Evolutionary conservation across 2,888 invertebrate species (phyloP).

Genomic region (Colletes collaris): DNA sequence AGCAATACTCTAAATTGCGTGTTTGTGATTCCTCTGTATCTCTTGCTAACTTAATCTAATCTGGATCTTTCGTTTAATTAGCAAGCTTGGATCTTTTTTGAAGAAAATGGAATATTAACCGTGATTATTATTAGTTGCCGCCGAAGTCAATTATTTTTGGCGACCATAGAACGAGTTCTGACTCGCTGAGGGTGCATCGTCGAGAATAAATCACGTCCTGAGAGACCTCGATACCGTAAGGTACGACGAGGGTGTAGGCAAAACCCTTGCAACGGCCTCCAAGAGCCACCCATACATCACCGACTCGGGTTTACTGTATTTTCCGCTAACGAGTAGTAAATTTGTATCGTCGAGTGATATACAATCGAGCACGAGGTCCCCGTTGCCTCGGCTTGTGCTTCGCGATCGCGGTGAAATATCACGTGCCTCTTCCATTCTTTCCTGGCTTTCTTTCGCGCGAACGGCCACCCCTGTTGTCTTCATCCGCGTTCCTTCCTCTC

Average conservation of each 20-base stretch:
- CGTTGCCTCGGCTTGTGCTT: neutral
- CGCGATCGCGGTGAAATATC: constrained; percentile 34
- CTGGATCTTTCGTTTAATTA: too few relatives aligned
- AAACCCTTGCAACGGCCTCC: constrained; percentile 25
- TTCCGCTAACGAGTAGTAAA: constrained; percentile 64
- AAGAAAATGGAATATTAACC: too few relatives aligned
- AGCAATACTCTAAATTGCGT: too few relatives aligned
- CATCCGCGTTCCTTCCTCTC: neutral
- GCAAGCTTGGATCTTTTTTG: too few relatives aligned
- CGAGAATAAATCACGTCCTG: constrained; percentile 28
- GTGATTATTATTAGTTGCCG: too few relatives aligned
- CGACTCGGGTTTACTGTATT: constrained; percentile 54
- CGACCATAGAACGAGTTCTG: too few relatives aligned
- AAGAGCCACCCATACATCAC: constrained; percentile 54
- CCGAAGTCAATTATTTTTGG: too few relatives aligned
- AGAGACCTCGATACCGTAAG: constrained; percentile 38
- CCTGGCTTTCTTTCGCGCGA: neutral
- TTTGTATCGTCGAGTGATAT: constrained; percentile 62
- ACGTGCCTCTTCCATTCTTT: neutral
- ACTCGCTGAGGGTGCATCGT: neutral
- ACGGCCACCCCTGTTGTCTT: constrained; percentile 5
- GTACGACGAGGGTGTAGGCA: constrained; percentile 23
- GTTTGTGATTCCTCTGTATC: too few relatives aligned
- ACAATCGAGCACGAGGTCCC: constrained; percentile 34
- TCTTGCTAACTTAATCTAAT: too few relatives aligned